These are phyloP conservation scores for Laticauda laticaudata DNA, from an alignment of 2,113 vertebrate genomes.

Conservation along the genomic window DNA sequence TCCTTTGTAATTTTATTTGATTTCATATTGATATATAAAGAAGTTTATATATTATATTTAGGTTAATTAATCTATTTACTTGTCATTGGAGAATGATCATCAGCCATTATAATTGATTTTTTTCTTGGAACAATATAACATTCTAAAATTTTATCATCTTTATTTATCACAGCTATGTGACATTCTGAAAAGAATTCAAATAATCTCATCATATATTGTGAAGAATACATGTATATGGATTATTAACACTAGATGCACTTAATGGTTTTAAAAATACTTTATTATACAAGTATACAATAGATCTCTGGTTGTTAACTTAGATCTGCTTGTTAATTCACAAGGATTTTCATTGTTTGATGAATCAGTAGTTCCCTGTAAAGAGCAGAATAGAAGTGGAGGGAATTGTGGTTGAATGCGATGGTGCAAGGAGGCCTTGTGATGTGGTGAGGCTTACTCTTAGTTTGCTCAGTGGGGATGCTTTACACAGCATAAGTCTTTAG, in stretches of 20 bases:
- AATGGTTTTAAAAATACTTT: not conserved
- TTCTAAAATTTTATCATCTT: not conserved
- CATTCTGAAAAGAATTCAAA: not conserved
- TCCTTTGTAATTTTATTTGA: conserved; percentile 48
- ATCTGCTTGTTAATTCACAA: not conserved
- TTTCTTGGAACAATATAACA: not conserved
- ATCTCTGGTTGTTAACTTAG: not conserved
- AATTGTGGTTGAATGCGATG: not conserved
- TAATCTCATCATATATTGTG: not conserved
- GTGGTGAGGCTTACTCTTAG: not conserved
- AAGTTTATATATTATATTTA: too few species aligned
- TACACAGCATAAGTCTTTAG: not conserved
- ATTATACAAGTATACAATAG: not conserved
- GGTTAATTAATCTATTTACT: conserved; percentile 4
- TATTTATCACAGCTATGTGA: not conserved
- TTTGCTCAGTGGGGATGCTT: not conserved
- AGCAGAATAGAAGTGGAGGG: not conserved
- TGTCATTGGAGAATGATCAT: not conserved
- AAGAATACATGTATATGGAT: not conserved
- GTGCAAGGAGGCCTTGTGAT: not conserved
- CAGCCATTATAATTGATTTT: not conserved
- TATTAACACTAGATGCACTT: not conserved
- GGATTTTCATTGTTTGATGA: not conserved
- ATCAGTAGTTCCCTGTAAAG: not conserved
- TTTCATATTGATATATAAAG: conserved; percentile 1